Evolutionary conservation across 2,888 invertebrate species (phyloP).

Genomic region (Schizotus pectinicornis): DNA sequence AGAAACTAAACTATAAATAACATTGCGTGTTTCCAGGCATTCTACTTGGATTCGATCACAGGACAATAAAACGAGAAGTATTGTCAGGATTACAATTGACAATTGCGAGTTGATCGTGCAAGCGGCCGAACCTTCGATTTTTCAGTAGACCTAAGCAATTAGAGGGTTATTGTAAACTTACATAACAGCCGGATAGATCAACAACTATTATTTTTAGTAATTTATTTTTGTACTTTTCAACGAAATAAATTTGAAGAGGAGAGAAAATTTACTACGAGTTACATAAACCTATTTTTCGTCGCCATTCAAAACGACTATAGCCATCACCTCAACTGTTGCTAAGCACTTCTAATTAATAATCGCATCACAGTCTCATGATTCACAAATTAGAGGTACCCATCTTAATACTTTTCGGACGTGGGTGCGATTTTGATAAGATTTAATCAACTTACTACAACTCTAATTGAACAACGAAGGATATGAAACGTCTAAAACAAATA

Average conservation of each 20-base stretch:
- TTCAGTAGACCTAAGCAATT: slow-evolving; percentile 5
- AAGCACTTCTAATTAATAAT: too few relatives aligned
- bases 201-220: slow-evolving; percentile 21
- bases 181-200: slow-evolving; percentile 13
- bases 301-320: slow-evolving; percentile 13
- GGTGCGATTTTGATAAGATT: background rate
- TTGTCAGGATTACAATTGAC: slow-evolving; percentile 1
- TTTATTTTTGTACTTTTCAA: slow-evolving; percentile 18
- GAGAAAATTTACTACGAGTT: slow-evolving; percentile 19
- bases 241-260: slow-evolving; percentile 14
- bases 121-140: slow-evolving; percentile 6
- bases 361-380: too few relatives aligned
- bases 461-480: background rate
- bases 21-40: slow-evolving; percentile 5
- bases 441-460: background rate
- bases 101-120: slow-evolving; percentile 12
- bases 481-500: slow-evolving; percentile 7
- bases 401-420: too few relatives aligned
- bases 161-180: slow-evolving; percentile 13
- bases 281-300: slow-evolving; percentile 20
- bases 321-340: too few relatives aligned
- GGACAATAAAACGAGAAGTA: background rate
- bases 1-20: slow-evolving; percentile 10
- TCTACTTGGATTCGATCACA: slow-evolving; percentile 11
- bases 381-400: too few relatives aligned